Evolutionary conservation across 2,113 vertebrate genomes (phyloP).

Genomic region (Sinosuthora webbiana): DNA sequence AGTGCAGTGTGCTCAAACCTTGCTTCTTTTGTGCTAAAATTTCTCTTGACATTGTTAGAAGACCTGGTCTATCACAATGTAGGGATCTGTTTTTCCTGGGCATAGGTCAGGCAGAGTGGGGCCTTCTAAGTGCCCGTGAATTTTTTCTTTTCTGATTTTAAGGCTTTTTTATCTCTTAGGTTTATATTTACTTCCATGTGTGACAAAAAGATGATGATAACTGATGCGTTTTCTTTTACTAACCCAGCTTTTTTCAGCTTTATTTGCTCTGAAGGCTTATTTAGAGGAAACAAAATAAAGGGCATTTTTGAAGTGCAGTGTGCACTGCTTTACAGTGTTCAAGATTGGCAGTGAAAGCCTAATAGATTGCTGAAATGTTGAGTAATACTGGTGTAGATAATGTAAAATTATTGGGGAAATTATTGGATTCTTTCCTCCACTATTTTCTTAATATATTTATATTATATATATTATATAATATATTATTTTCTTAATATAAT

Average conservation of each 20-base stretch:
- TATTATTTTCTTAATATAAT: neutral
- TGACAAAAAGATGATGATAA: neutral
- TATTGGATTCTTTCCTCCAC: neutral
- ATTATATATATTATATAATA: too few species aligned
- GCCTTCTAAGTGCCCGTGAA: neutral
- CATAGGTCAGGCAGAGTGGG: neutral
- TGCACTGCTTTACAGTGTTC: neutral
- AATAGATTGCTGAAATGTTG: neutral
- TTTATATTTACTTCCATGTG: neutral
- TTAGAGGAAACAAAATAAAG: neutral
- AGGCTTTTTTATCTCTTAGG: neutral
- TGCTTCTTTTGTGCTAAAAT: neutral
- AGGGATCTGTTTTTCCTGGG: neutral
- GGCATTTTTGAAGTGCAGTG: neutral
- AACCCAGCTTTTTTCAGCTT: neutral
- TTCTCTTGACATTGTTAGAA: neutral
- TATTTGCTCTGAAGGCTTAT: neutral
- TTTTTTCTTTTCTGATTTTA: neutral
- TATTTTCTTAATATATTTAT: neutral
- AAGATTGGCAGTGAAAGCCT: neutral
- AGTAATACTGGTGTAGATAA: neutral
- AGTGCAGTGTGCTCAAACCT: neutral
- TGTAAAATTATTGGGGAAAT: neutral
- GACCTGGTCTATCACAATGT: rapidly evolving
- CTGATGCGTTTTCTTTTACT: neutral